Evolutionary conservation across 2,797 vertebrate genomes (phyloP), one percentile per base, ranked within the genome.

Genomic region (Sebastes paucispinis): DNA sequence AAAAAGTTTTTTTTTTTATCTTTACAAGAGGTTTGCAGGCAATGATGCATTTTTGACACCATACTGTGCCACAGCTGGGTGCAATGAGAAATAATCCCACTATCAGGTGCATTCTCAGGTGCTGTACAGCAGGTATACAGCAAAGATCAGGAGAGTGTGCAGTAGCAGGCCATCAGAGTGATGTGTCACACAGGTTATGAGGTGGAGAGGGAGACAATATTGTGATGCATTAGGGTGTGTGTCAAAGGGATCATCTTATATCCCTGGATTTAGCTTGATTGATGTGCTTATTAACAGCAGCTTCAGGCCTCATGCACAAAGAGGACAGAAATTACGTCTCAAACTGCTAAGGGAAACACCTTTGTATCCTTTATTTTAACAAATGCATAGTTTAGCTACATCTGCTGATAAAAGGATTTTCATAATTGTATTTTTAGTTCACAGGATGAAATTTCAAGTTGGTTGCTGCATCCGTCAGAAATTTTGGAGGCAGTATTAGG

Each of bases 181-280:
- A 77, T 39, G 68, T 66, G 85, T 84, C 74, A 69, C 74, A 69
- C 69, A 71, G 50, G 72, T 75, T 82, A 87, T 87, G 80, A 79
- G 84, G 75, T 78, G 50, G 39, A 74, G 74, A 73, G 29, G 68
- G 73, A 71, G 77, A 79, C 63, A 47, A 5, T 62, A 36, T 20
- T 77, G 55, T 57, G 68, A 77, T 84, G 69, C 64, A 72, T 66
- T 34, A 14, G 52, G 1, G 74, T 87, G 74, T 87, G 84, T 87
- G 75, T 86, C 82, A 86, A 75, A 78, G 70, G 75, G 85, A 83
- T 90, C 79, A 78, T 65, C 34, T 84, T 73, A 72, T 75, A 86
- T 81, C 75, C 68, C 50, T 67, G 68, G 89, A 69, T 88, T 90
- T 88, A 81, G 68, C 74, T 77, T 87, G 90, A 92, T 75, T 80